These are phyloP conservation scores for Chelonoidis abingdonii DNA, from an alignment of 2,113 vertebrate genomes.

Conservation along the genomic window DNA sequence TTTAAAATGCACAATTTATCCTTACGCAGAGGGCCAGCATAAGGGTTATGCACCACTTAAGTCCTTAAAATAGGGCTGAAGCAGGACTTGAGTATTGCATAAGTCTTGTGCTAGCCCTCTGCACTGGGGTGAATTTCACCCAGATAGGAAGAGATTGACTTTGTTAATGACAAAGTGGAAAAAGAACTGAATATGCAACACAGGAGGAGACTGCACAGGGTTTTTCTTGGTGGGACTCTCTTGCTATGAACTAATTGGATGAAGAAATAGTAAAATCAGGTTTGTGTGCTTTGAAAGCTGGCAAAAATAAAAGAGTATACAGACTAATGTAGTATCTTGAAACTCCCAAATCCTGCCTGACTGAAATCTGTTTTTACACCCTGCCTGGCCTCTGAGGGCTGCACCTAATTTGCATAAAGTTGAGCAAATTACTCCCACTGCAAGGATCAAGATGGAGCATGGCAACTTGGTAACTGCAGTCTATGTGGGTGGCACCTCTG, in stretches of 20 bases:
- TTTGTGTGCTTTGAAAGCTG: background rate
- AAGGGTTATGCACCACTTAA: background rate
- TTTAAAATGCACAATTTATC: background rate
- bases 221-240: background rate
- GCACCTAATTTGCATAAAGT: constrained; percentile 31
- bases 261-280: background rate
- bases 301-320: background rate
- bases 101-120: background rate
- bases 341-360: constrained; percentile 47
- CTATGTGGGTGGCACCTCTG: background rate
- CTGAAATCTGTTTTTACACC: constrained; percentile 50
- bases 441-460: background rate
- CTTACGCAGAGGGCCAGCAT: background rate
- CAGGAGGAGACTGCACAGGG: background rate
- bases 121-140: background rate
- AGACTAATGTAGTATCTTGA: background rate
- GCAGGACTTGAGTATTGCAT: background rate
- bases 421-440: constrained; percentile 51
- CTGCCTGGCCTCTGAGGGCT: constrained; percentile 51
- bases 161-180: background rate
- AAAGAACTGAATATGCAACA: background rate
- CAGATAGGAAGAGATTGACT: background rate
- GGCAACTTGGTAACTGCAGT: background rate
- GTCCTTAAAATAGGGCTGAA: background rate
- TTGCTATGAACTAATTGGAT: background rate